Conservation (phyloP, 1,140 invertebrate genomes). For the Drosophila kepulauana region DNA sequence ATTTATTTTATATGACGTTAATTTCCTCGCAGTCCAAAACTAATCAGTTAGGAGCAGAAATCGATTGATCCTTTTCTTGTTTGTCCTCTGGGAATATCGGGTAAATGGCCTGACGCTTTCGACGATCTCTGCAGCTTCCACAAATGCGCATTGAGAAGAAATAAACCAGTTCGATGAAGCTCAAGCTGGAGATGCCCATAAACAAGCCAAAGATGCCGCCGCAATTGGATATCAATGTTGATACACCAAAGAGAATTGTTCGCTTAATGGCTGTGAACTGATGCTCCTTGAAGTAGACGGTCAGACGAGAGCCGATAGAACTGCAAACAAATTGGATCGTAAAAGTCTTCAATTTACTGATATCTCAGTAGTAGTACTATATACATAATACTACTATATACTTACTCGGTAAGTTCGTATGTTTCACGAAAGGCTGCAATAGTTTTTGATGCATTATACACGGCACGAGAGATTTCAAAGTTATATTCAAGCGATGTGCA, state of each 20-base stretch:
- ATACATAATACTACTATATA: background rate
- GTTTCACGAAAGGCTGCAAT: constrained; percentile 63
- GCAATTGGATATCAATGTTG: constrained; percentile 89
- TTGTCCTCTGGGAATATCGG: constrained; percentile 44
- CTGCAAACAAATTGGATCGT: constrained; percentile 28
- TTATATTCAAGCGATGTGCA: constrained; percentile 89
- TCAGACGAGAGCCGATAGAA: constrained; percentile 84
- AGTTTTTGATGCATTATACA: constrained; percentile 65
- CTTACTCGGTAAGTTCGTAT: constrained; percentile 73
- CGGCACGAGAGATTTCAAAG: constrained; percentile 88
- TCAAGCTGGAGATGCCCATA: constrained; percentile 87
- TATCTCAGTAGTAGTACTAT: too few relatives aligned
- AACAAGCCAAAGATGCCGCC: constrained; percentile 89
- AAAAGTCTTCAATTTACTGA: background rate
- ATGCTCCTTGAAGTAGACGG: constrained; percentile 87
- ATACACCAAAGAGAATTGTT: constrained; percentile 88
- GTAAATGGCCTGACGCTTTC: constrained; percentile 61
- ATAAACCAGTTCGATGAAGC: constrained; percentile 87
- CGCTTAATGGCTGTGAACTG: constrained; percentile 88
- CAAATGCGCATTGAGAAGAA: constrained; percentile 83
- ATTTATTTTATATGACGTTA: too few relatives aligned
- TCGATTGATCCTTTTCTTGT: constrained; percentile 24
- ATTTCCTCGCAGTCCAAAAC: too few relatives aligned
- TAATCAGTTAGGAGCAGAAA: constrained; percentile 1
- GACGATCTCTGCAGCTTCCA: constrained; percentile 66